Percentiles rank a stretch among this genome's conserved stretches.
Evolutionary conservation across 1,140 invertebrate genomes (phyloP).

Genomic region (Drosophila pectinifera): DNA sequence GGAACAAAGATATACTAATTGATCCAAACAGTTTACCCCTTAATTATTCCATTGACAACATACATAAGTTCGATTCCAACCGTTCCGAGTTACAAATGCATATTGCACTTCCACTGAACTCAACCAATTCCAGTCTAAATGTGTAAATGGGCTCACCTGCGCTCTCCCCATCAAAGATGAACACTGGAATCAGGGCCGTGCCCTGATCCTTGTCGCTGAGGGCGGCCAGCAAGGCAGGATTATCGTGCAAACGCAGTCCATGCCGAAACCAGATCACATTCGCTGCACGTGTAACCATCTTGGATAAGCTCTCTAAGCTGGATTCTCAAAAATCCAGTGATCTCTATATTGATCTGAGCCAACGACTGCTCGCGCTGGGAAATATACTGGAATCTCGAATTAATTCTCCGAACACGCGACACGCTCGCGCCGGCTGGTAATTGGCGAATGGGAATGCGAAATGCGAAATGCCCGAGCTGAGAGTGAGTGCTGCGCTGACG

Average conservation of each 20-base stretch:
- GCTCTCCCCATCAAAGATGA: conserved; percentile 91
- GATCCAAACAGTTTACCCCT: not conserved
- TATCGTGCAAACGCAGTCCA: conserved; percentile 90
- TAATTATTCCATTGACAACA: not conserved
- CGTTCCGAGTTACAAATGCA: no score
- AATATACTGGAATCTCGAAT: not conserved
- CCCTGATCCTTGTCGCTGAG: conserved; percentile 85
- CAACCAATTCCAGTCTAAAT: not conserved
- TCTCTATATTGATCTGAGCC: not conserved
- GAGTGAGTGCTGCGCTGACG: conserved; percentile 5
- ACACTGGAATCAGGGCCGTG: conserved; percentile 87
- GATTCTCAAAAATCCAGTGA: not conserved
- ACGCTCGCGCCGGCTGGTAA: conserved; percentile 54
- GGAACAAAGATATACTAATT: no score
- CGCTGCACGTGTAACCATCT: conserved; percentile 48
- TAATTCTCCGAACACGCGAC: conserved; percentile 34
- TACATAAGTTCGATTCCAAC: not conserved
- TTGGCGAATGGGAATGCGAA: conserved; percentile 54
- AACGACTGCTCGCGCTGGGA: not conserved
- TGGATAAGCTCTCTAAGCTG: not conserved
- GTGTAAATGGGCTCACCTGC: conserved; percentile 85
- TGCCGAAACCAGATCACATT: conserved; percentile 89
- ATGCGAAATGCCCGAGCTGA: conserved; percentile 12
- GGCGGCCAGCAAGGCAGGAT: conserved; percentile 88
- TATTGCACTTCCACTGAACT: not conserved